Evolutionary conservation across 2,888 invertebrate species (phyloP).

Genomic region (Ormia ochracea): DNA sequence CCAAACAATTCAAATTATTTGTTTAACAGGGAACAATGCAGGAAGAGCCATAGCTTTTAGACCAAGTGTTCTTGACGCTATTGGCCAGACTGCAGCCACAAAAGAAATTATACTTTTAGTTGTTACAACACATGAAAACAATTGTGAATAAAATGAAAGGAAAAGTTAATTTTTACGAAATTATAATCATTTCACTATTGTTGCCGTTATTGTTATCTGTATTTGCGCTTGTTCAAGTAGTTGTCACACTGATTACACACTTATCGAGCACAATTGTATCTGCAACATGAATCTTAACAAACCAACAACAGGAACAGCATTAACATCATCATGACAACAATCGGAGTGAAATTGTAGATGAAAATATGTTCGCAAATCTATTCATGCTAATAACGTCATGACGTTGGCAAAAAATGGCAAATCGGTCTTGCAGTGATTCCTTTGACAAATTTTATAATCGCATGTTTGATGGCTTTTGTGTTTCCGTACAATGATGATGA

Average conservation of each 20-base stretch:
- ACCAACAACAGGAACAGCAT: neutral
- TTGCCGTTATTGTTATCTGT: slow-evolving; percentile 45
- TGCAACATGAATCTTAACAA: slow-evolving; percentile 50
- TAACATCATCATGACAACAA: slow-evolving; percentile 20
- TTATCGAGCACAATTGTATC: slow-evolving; percentile 57
- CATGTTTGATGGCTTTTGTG: slow-evolving; percentile 29
- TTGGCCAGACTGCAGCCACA: slow-evolving; percentile 18
- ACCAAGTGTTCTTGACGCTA: slow-evolving; percentile 48
- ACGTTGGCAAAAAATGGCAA: slow-evolving; percentile 15
- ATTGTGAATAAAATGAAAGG: slow-evolving; percentile 2
- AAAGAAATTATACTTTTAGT: slow-evolving; percentile 27
- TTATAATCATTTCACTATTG: slow-evolving; percentile 61
- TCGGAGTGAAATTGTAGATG: slow-evolving; percentile 32
- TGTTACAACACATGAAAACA: slow-evolving; percentile 5
- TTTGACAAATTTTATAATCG: slow-evolving; percentile 49
- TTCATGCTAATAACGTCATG: slow-evolving; percentile 50
- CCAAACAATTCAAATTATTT: slow-evolving; percentile 58
- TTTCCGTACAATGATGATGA: slow-evolving; percentile 9
- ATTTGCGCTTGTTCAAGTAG: slow-evolving; percentile 48
- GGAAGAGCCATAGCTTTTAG: slow-evolving; percentile 7
- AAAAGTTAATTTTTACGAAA: slow-evolving; percentile 38
- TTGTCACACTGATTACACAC: slow-evolving; percentile 61
- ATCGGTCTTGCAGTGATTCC: neutral
- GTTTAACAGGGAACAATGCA: slow-evolving; percentile 51
- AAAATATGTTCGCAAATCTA: slow-evolving; percentile 40